phyloP scores from a whole-genome alignment of 2,113 vertebrate genomes.

The Muntiacus muntjak region DNA sequence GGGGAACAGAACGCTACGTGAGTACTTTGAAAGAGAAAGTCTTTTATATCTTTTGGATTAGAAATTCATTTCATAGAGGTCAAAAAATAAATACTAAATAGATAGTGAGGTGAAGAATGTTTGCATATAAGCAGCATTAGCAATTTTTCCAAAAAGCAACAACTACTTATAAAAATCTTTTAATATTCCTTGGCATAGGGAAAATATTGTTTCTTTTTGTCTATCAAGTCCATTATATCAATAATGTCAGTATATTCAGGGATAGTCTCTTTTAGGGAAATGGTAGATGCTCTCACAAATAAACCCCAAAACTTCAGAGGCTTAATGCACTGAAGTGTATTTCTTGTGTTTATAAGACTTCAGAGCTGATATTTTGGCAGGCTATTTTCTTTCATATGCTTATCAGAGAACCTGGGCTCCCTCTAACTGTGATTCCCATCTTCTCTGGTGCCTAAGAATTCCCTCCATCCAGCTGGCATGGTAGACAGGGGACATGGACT shows the following conservation, averaged over 20 bases:
- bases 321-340: not conserved
- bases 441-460: not conserved
- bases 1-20: not conserved
- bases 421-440: not conserved
- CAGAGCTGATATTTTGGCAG: not conserved
- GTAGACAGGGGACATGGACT: not conserved
- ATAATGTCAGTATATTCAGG: not conserved
- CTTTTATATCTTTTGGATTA: not conserved
- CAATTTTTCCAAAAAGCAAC: not conserved
- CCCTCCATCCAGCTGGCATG: not conserved
- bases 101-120: not conserved
- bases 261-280: not conserved
- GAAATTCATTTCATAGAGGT: not conserved
- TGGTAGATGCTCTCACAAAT: not conserved
- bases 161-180: not conserved
- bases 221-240: not conserved
- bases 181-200: not conserved
- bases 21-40: not conserved
- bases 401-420: not conserved
- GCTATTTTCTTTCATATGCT: not conserved
- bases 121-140: not conserved
- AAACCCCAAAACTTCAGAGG: not conserved
- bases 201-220: not conserved
- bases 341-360: not conserved
- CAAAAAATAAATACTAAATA: constrained; percentile 30